Evolutionary conservation across 2,113 vertebrate species (phyloP), one percentile per base, ranked within the genome.

Genomic region (Coregonus clupeaformis): DNA sequence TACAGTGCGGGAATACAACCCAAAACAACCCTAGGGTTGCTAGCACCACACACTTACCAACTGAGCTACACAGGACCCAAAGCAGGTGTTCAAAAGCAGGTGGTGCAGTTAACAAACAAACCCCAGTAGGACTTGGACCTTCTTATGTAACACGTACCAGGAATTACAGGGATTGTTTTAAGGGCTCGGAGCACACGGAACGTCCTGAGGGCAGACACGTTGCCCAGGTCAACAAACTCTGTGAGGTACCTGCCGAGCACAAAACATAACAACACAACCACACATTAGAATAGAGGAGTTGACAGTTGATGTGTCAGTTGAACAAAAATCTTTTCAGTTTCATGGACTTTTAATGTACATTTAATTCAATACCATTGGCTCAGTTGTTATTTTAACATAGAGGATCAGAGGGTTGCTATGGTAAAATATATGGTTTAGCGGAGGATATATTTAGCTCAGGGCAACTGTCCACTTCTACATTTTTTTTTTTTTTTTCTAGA

Each of bases 371-470:
- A 52, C 16, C 12, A 16, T 42, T 42, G 36, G 36, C 9, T 42
- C 36, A 42, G 36, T 18, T 52, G 3, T 18, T 52, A 16, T 52
- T 52, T 14, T 52, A 52, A 52, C 25, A 65, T 25, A 18, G 25
- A 29, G 3, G 63, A 65, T 65, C 24, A 65, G 63, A 64, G 24
- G 25, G 25, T 65, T 65, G 63, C 25, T 65, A 65, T 14, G 24
- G 63, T 65, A 65, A 65, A 29, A 65, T 6, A 65, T 65, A 65
- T 65, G 63, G 63, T 65, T 65, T 25, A 16, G 27, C 63, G 22
- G 63, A 25, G 6, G 25, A 12, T 30, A 65, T 65, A 65, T 65
- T 65, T 65, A 65, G 63, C 24, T 27, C 25, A 29, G 63, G 25
- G 24, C 63, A 65, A 65, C 25, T 27, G 27, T 30, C 4, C 9